These are phyloP conservation scores for Cochlearius cochlearius DNA, from an alignment of 2,113 vertebrate genomes.

Conservation along the genomic window DNA sequence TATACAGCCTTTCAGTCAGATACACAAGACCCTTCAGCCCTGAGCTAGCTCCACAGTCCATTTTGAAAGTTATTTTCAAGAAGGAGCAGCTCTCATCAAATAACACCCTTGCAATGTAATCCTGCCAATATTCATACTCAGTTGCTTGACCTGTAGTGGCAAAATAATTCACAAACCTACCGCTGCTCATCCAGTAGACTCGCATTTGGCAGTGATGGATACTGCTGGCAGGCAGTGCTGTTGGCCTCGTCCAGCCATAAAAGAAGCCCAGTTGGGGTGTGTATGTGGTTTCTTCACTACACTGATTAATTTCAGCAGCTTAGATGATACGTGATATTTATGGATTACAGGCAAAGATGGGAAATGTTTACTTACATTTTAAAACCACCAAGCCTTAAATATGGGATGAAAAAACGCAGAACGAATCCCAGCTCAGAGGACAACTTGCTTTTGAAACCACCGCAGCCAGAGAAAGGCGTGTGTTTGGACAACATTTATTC, in stretches of 20 bases:
- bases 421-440: not conserved
- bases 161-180: not conserved
- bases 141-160: not conserved
- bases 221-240: not conserved
- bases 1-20: not conserved
- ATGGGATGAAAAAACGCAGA: conserved; percentile 3
- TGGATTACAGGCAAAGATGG: not conserved
- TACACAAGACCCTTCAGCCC: not conserved
- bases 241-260: not conserved
- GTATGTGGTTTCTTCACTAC: not conserved
- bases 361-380: not conserved
- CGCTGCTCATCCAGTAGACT: not conserved
- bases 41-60: not conserved
- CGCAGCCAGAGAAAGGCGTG: not conserved
- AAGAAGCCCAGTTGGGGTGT: not conserved
- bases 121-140: not conserved
- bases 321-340: not conserved
- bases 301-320: conserved; percentile 18
- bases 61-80: not conserved
- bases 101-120: not conserved
- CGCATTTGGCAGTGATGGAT: not conserved
- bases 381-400: not conserved
- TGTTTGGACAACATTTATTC: not conserved
- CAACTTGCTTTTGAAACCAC: not conserved
- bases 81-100: not conserved